Percentiles rank a stretch among this genome's conserved stretches.
These are phyloP conservation scores for Andrena praecox DNA, from an alignment of 2,888 invertebrate species.

Conservation along the genomic window DNA sequence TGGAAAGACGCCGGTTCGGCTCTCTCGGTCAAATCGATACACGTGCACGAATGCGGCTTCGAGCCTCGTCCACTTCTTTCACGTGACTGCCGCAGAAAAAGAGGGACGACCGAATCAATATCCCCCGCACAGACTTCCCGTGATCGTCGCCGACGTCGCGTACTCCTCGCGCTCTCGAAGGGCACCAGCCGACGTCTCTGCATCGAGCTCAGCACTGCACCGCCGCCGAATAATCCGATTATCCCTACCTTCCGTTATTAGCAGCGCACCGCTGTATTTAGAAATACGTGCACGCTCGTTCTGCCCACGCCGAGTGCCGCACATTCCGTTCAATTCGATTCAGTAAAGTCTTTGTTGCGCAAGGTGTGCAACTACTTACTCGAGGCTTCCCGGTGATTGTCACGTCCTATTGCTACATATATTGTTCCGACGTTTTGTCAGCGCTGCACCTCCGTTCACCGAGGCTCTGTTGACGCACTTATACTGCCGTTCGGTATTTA, in stretches of 20 bases:
- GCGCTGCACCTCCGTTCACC: too few species aligned
- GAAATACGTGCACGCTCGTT: background rate
- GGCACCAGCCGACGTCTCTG: constrained; percentile 40
- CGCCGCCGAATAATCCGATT: constrained; percentile 4
- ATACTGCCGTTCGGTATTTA: too few species aligned
- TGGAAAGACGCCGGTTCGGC: constrained; percentile 48
- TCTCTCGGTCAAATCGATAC: constrained; percentile 73
- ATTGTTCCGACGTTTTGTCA: too few species aligned
- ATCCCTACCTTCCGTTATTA: background rate
- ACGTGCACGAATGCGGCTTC: constrained; percentile 77
- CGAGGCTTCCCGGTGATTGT: too few species aligned
- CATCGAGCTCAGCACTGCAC: constrained; percentile 18
- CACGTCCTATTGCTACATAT: too few species aligned
- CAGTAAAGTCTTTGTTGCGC: too few species aligned
- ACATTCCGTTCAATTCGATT: too few species aligned
- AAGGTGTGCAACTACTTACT: too few species aligned
- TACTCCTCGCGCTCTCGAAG: constrained; percentile 45
- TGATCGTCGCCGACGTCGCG: constrained; percentile 59
- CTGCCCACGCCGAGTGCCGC: background rate
- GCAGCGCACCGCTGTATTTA: background rate
- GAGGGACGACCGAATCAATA: constrained; percentile 75
- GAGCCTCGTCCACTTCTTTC: constrained; percentile 76
- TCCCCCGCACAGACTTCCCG: constrained; percentile 74
- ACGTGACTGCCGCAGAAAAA: constrained; percentile 75
- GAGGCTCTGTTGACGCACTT: too few species aligned